These are phyloP conservation scores for Orientallactaga bullata DNA, from an alignment of 2,113 vertebrate genomes.

Conservation along the genomic window DNA sequence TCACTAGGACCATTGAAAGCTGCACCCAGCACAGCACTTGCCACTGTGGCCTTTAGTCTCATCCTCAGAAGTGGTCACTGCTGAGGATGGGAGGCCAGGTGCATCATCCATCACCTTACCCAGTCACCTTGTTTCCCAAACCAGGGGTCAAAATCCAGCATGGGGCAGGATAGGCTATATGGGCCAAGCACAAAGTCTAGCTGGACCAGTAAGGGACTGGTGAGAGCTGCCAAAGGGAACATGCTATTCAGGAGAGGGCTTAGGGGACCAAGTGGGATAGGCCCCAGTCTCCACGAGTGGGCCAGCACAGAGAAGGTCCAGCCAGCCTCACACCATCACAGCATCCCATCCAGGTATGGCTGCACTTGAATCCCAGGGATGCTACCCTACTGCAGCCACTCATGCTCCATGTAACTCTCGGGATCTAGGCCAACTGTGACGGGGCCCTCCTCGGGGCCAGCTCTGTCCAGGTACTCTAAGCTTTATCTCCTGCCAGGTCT, in stretches of 20 bases:
- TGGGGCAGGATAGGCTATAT: too few species aligned
- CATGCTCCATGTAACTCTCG: background rate
- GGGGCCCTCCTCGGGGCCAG: background rate
- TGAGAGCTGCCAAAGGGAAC: background rate
- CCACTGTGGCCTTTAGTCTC: background rate
- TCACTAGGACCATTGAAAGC: background rate
- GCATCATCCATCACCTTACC: background rate
- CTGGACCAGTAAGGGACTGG: background rate
- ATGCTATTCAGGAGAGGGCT: too few species aligned
- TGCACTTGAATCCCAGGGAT: background rate
- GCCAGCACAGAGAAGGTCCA: background rate
- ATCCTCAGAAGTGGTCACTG: background rate
- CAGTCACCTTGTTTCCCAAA: background rate
- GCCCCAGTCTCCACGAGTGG: background rate
- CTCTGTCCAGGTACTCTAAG: background rate
- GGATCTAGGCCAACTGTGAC: background rate
- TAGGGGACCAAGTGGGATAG: background rate
- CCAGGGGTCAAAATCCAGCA: background rate
- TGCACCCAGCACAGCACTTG: too few species aligned
- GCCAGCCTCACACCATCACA: rapidly evolving
- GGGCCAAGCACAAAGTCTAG: background rate
- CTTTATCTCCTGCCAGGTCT: background rate
- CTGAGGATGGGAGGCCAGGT: background rate
- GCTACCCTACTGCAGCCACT: background rate
- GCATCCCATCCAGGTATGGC: background rate